These are phyloP conservation scores for Thinocorus orbignyianus DNA, from an alignment of 2,113 vertebrate species.

Conservation along the genomic window DNA sequence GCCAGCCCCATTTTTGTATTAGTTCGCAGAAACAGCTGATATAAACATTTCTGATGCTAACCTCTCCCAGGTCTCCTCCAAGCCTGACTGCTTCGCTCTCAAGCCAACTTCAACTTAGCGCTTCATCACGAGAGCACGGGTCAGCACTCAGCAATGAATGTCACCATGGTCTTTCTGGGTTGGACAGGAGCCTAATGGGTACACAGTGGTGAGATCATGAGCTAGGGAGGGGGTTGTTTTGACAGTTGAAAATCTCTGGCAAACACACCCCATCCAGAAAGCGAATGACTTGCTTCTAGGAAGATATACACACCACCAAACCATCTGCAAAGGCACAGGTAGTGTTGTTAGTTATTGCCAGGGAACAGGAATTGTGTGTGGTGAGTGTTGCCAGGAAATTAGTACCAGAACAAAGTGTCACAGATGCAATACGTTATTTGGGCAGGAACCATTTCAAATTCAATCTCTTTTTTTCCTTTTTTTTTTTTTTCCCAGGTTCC, in stretches of 20 bases:
- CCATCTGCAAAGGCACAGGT: conserved; percentile 40
- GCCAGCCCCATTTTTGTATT: background rate
- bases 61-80: background rate
- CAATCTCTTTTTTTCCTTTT: background rate
- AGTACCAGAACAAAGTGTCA: conserved; percentile 30
- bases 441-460: background rate
- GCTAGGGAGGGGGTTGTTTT: conserved; percentile 15
- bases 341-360: conserved; percentile 4
- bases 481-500: background rate
- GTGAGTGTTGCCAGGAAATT: background rate
- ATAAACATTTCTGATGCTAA: conserved; percentile 21
- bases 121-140: conserved; percentile 15
- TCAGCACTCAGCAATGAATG: conserved; percentile 4
- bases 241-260: conserved; percentile 45
- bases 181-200: conserved; percentile 53
- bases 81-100: background rate
- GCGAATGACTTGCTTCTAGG: conserved; percentile 6
- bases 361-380: background rate
- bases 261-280: background rate
- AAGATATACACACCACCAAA: background rate
- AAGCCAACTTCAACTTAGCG: conserved; percentile 44
- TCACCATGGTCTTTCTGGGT: conserved; percentile 27
- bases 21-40: conserved; percentile 11
- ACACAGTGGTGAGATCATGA: background rate
- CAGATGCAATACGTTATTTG: background rate